phyloP scores from a whole-genome alignment of 2,888 invertebrate genomes.

The Thereva unica region DNA sequence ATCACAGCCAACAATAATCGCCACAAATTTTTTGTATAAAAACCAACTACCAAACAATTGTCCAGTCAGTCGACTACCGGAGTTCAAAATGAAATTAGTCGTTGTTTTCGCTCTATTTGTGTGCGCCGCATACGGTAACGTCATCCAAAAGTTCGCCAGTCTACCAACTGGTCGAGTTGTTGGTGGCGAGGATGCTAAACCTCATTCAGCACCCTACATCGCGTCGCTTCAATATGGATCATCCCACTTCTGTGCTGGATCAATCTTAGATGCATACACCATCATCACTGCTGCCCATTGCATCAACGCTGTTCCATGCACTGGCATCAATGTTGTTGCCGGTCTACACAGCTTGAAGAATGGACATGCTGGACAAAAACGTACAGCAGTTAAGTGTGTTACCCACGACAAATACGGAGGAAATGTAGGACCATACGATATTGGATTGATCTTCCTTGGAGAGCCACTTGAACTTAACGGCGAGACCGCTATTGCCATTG shows the following conservation, averaged over 20 bases:
- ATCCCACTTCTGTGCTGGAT: slow-evolving; percentile 56
- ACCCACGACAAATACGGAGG: slow-evolving; percentile 53
- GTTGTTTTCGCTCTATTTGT: slow-evolving; percentile 8
- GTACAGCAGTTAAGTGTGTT: slow-evolving; percentile 5
- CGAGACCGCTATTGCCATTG: slow-evolving; percentile 50
- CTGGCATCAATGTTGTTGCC: slow-evolving; percentile 52
- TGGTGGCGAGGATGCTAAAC: slow-evolving; percentile 51
- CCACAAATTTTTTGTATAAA: too few species aligned
- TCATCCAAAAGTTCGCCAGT: neutral
- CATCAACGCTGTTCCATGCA: slow-evolving; percentile 43
- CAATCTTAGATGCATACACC: slow-evolving; percentile 54
- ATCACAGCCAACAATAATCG: too few species aligned
- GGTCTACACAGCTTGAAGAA: slow-evolving; percentile 55
- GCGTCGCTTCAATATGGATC: slow-evolving; percentile 49
- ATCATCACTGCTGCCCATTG: slow-evolving; percentile 58
- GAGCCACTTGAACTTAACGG: slow-evolving; percentile 49
- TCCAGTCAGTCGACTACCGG: too few species aligned
- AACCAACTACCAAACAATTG: too few species aligned
- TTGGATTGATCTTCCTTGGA: slow-evolving; percentile 59
- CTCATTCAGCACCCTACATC: slow-evolving; percentile 58
- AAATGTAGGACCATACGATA: slow-evolving; percentile 60
- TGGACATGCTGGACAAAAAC: slow-evolving; percentile 47
- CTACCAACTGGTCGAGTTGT: slow-evolving; percentile 27
- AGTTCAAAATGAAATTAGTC: slow-evolving; percentile 26
- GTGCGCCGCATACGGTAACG: slow-evolving; percentile 1